Evolutionary conservation across 2,797 vertebrate genomes (phyloP), one percentile per base, ranked within the genome.

Genomic region (Chelidonichthys spinosus): DNA sequence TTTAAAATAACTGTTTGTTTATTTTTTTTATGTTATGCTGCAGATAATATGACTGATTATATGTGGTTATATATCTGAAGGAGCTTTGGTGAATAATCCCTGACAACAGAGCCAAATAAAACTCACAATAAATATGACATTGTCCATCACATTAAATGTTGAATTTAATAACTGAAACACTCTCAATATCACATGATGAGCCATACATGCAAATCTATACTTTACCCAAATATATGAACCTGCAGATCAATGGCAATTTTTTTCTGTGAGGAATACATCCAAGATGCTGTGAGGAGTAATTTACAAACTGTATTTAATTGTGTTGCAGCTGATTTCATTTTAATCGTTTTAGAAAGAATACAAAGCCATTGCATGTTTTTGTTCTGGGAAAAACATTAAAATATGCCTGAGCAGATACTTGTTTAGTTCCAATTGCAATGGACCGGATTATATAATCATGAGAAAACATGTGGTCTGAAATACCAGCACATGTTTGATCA

Each of bases 401-500:
- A 78, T 69, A 69, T 72, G 65, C 33, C 56, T 72, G 6, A 75
- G 50, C 18, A 79, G 63, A 82, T 46, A 73, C 33, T 33, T 33
- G n/a, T 59, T 60, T 40, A 61, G 61, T 71, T 85, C 35, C 53
- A 80, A 4, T 66, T 74, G 58, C 70, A 77, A 64, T 69, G 61
- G 39, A 43, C n/a, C 44, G 7, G 40, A 71, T 67, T 54, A 64
- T 80, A 60, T 55, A 70, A 71, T 78, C 62, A 59, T 60, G 47
- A 77, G 76, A 85, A 86, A 90, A 87, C 83, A 87, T 82, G 71
- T 83, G 76, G 74, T 79, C 66, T 77, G 74, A 91, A 90, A 87
- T 85, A 73, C 59, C 72, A 79, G 68, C 50, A 59, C 63, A 73
- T 69, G 43, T 82, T 79, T 82, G 76, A 89, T 83, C 66, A 76